Evolutionary conservation across 2,113 vertebrate genomes (phyloP), one percentile per base, ranked within the genome.

Genomic region (Sturnus vulgaris): DNA sequence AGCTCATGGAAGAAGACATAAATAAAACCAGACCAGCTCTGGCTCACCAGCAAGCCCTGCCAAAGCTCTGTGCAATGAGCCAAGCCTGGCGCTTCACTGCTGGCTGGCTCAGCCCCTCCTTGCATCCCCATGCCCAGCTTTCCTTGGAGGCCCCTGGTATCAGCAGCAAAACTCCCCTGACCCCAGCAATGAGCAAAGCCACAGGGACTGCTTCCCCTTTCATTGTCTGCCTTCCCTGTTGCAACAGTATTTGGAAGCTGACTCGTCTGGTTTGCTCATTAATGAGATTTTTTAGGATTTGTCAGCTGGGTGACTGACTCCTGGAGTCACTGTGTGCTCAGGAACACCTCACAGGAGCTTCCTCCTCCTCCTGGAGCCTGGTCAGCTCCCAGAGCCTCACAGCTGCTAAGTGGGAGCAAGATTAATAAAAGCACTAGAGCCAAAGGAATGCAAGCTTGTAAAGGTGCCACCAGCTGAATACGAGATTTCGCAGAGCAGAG

Each of bases 91-190:
- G n/a, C 25, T 21, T 37, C 52, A 30, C 37, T 86, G 50, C 81
- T 21, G 64, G 24, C 21, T 21, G 46, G 55, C 65, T 73, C 21
- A 5, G 33, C 20, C 60, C 30, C 37, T 24, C 7, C 0, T 46
- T 25, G 30, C 12, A 10, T 24, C 25, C n/a, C 61, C 31, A 31
- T 1, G 3, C 57, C 15, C 52, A 6, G 31, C 44, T 59, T 7
- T 42, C 59, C 68, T n/a, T 2, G 1, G 7, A 44, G n/a, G 37
- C 12, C 16, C 20, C 5, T 4, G 27, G 24, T 1, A 10, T 0
- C 2, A 4, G 35, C 63, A 69, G 60, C 70, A 35, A 19, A 52
- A n/a, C 17, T 8, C 3, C 35, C 22, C 47, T 25, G 40, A 3
- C 5, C 6, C 23, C 66, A 52, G 33, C 25, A 17, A 21, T 0